phyloP scores from a whole-genome alignment of 2,888 invertebrate genomes.

The Meteorus colon region DNA sequence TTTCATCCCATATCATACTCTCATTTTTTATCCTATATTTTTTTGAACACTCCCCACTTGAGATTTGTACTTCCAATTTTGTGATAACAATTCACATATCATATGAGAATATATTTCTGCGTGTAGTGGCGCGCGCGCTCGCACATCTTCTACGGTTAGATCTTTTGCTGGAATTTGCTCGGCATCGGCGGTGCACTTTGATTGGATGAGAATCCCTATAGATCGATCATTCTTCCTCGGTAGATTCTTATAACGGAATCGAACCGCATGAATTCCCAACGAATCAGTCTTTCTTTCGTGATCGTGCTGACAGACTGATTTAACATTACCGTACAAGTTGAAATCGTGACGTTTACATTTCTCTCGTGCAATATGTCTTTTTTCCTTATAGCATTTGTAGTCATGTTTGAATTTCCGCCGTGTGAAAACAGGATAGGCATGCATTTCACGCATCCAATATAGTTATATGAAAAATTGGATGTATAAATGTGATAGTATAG shows the following conservation, averaged over 20 bases:
- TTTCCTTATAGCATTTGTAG: background rate
- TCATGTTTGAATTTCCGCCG: conserved; percentile 10
- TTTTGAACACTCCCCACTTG: conserved; percentile 35
- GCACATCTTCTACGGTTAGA: background rate
- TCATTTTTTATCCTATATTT: conserved; percentile 30
- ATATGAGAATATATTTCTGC: conserved; percentile 3
- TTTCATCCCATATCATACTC: conserved; percentile 29
- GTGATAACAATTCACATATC: conserved; percentile 2
- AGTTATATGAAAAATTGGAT: too few relatives aligned
- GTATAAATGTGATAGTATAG: too few relatives aligned
- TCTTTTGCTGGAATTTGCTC: conserved; percentile 29
- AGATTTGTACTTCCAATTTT: conserved; percentile 32
- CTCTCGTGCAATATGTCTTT: conserved; percentile 15
- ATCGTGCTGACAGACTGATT: conserved; percentile 36
- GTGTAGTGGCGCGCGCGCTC: conserved; percentile 1
- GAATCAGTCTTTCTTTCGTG: conserved; percentile 19
- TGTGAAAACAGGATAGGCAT: conserved; percentile 2
- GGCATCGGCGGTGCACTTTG: conserved; percentile 15
- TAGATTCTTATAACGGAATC: conserved; percentile 16
- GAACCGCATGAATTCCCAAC: conserved; percentile 34
- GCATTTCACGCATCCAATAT: background rate
- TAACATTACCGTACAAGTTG: conserved; percentile 26
- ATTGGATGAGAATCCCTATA: conserved; percentile 29
- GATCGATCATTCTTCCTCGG: conserved; percentile 36
- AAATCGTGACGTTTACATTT: conserved; percentile 34